Conservation (phyloP, 2,797 vertebrate species). For the Falco novaeseelandiae region DNA sequence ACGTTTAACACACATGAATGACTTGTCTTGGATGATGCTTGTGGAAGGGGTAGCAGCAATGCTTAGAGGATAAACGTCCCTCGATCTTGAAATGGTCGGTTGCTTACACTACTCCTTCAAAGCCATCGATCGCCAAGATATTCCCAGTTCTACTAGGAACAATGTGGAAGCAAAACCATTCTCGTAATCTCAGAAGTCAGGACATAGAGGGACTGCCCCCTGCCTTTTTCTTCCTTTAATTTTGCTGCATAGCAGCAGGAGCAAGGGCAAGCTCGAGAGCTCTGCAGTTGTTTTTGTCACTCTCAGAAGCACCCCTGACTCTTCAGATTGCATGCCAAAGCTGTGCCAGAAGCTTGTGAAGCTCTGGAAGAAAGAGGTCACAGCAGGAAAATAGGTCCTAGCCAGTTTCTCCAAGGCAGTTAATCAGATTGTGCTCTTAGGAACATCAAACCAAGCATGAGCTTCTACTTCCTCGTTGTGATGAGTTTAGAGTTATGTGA, state of each 20-base stretch:
- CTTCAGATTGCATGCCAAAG: neutral
- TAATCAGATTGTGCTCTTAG: neutral
- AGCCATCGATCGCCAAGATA: neutral
- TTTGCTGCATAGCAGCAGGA: neutral
- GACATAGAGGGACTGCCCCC: neutral
- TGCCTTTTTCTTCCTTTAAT: neutral
- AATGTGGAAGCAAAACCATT: neutral
- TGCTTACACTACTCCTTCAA: neutral
- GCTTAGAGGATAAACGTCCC: neutral
- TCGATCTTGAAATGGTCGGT: neutral
- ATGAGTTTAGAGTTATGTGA: neutral
- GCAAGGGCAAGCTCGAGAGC: neutral
- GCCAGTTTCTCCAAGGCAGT: neutral
- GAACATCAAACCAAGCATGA: slow-evolving; percentile 2
- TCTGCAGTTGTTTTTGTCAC: neutral
- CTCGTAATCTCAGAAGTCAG: neutral
- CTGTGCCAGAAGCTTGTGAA: neutral
- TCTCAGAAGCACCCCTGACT: neutral
- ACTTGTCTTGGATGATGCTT: neutral
- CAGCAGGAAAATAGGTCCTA: neutral
- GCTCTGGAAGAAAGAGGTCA: slow-evolving; percentile 5
- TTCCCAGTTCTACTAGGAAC: neutral
- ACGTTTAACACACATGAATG: rapidly evolving
- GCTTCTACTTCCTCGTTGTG: neutral
- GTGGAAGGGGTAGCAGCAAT: neutral